A percentile compares a stretch with the other conserved stretches of the same genome.
Conservation (phyloP, 92 coral and sea anemone genomes). For the Zoanthus sociatus region DNA sequence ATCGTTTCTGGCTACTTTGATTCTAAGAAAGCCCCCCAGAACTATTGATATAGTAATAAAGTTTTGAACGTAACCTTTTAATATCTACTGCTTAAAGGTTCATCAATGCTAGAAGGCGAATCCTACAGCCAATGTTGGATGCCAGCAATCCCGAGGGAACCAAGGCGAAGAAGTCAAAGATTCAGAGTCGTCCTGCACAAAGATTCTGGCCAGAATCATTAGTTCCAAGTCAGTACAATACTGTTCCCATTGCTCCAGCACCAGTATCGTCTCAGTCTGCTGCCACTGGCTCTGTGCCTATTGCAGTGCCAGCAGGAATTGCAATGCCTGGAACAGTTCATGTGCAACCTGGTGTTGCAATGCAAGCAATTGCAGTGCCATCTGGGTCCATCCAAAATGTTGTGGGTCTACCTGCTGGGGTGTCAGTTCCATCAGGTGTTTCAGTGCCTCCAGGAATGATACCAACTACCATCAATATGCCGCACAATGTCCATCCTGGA, state of each 20-base stretch:
- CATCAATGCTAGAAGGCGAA: constrained; percentile 97
- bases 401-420: constrained; percentile 69
- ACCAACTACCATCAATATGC: constrained; percentile 70
- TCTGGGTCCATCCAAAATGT: constrained; percentile 54
- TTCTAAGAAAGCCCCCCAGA: too few species aligned
- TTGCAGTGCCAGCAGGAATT: constrained; percentile 41
- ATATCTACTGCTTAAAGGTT: constrained; percentile 66
- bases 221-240: constrained; percentile 83
- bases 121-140: constrained; percentile 98
- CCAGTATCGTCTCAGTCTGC: constrained; percentile 74
- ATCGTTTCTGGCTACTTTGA: too few species aligned
- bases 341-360: constrained; percentile 76
- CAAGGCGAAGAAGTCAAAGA: constrained; percentile 93
- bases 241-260: constrained; percentile 87
- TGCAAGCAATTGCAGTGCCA: constrained; percentile 72
- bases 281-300: constrained; percentile 42
- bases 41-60: neutral
- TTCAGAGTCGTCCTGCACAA: constrained; percentile 95
- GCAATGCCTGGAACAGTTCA: constrained; percentile 78
- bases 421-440: constrained; percentile 66
- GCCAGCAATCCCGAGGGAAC: constrained; percentile 97
- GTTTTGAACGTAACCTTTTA: neutral
- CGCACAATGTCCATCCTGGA: constrained; percentile 59
- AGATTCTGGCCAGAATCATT: constrained; percentile 98
- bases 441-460: constrained; percentile 50